Base-by-base conservation (phyloP, 2,797 vertebrate species). In the Eulemur albifrons region DNA sequence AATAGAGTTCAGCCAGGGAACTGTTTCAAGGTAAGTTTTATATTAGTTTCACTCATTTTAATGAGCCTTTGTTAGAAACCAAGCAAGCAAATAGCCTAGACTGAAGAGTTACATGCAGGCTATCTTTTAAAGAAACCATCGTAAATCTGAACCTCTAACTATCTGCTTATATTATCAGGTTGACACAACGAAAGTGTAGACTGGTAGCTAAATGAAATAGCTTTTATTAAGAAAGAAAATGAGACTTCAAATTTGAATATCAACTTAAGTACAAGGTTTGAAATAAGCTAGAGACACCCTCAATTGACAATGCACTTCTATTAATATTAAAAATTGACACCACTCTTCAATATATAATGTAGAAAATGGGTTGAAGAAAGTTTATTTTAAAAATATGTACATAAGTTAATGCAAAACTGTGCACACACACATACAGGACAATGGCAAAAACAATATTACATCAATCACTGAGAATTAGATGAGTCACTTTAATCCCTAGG, bases 11-110 rank as follows among this genome's bases (percentile, higher is more conserved):
- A 98, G 97, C 94, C 96, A 98, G 91, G 96, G 94, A 98, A 98
- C 88, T 97, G 95, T 98, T 98, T 98, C 98, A 98, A 99, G 98
- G 98, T 98, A 98, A 98, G 97, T 98, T 98, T 98, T 98, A 95
- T 98, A 98, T 98, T 98, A 98, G 97, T 98, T 98, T 98, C 98
- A 97, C 93, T 98, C 98, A 98, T 98, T 98, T 98, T 98, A 98
- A 98, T 98, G 98, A 98, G 98, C 95, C 97, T 98, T 99, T 98
- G 98, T 98, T 98, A 98, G 98, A 98, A 98, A 94, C 88, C 97
- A 97, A 97, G 97, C 96, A 97, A 97, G 96, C 86, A 98, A 98
- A 97, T 97, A 95, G 96, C 98, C 95, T 96, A 97, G 97, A 97
- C 94, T 98, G 95, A 98, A 97, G 85, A 97, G 97, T 97, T 98